Conservation (phyloP, 2,888 invertebrate species). For the Trilocha varians region DNA sequence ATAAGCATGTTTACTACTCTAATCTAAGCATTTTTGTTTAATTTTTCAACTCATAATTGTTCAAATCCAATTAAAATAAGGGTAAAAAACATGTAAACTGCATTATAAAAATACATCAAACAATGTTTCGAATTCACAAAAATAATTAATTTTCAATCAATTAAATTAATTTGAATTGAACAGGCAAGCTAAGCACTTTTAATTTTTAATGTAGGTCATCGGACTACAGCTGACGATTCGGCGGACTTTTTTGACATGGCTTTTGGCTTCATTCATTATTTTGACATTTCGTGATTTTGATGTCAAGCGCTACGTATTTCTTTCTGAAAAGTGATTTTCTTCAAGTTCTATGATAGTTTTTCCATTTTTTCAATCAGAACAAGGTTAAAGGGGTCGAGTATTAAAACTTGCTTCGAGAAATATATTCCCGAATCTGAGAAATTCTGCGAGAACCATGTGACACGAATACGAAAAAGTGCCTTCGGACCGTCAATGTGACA, state of each 20-base stretch:
- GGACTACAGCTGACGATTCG: slow-evolving; percentile 53
- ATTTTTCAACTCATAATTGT: no score
- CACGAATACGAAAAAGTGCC: slow-evolving; percentile 72
- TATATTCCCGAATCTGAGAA: slow-evolving; percentile 37
- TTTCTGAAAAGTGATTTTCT: slow-evolving; percentile 52
- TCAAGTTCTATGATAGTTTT: slow-evolving; percentile 37
- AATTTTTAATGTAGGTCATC: slow-evolving; percentile 42
- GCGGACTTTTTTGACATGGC: slow-evolving; percentile 70
- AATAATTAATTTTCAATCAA: no score
- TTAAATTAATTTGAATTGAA: no score
- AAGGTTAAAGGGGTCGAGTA: slow-evolving; percentile 26
- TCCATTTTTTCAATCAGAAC: slow-evolving; percentile 39
- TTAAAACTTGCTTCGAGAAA: slow-evolving; percentile 22
- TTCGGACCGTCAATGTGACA: slow-evolving; percentile 73
- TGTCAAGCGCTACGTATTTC: slow-evolving; percentile 73
- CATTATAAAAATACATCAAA: no score
- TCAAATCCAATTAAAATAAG: no score
- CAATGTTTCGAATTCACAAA: no score
- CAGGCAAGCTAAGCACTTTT: no score
- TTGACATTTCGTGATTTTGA: slow-evolving; percentile 72
- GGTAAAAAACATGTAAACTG: no score
- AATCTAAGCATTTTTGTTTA: no score
- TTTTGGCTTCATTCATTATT: slow-evolving; percentile 72
- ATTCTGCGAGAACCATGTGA: slow-evolving; percentile 69
- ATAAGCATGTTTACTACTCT: no score